phyloP scores from a whole-genome alignment of 1,140 invertebrate genomes.

The silkworm (Bombyx mori) region ASM3026992v2 NC_085112.1:7487001-7487500 shows the following conservation, averaged over 20 bases:
- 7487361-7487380: slow-evolving; percentile 20
- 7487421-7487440: slow-evolving; percentile 42
- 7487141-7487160: neutral
- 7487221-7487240: no score
- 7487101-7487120: neutral
- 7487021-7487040: no score
- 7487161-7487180: no score
- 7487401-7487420: slow-evolving; percentile 39
- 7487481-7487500: slow-evolving; percentile 65
- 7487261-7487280: no score
- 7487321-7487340: slow-evolving; percentile 15
- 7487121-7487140: neutral
- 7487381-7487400: slow-evolving; percentile 54
- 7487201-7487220: no score
- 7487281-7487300: no score
- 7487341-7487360: slow-evolving; percentile 5
- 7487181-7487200: no score
- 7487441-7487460: slow-evolving; percentile 54
- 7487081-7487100: no score
- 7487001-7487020: no score
- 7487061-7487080: no score
- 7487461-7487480: slow-evolving; percentile 54
- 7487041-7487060: no score
- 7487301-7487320: neutral
- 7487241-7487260: no score